Evolutionary conservation across 2,113 vertebrate species (phyloP), one percentile per base, ranked within the genome.

Genomic region (Chloroceryle aenea): DNA sequence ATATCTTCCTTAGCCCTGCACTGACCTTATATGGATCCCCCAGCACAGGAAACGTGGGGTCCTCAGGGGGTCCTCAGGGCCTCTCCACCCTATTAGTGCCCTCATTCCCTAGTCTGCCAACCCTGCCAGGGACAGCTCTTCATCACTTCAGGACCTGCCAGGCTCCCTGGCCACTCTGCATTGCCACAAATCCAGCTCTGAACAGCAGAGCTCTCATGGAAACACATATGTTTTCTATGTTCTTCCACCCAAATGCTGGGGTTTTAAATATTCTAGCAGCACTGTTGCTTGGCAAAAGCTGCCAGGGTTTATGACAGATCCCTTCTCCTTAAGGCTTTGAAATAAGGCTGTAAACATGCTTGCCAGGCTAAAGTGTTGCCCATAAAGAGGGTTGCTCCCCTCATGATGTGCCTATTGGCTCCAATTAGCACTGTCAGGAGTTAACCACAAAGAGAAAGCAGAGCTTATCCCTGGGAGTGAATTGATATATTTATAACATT

Each of bases 161-260:
- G 42, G 82, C 30, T 64, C 50, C 27, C 8, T 5, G 14, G 71
- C 75, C 19, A 27, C 52, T 45, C 63, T 36, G 22, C 58, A 25
- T 83, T 82, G 84, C 93, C 93, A 68, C 79, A 40, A 30, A 90
- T 52, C 56, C 77, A 61, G 66, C 63, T 8, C 58, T 30, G 61
- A 72, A 8, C 73, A 63, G 84, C 78, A 86, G 84, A 64, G 71
- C 63, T 95, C 29, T 0, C 94, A 95, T 98, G 96, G 96, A 95
- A 97, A 96, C 87, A 97, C 98, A 98, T 94, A 66, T 98, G 98
- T 97, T 98, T 98, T 97, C 97, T 94, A 98, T 98, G 97, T 85
- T 55, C 89, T 82, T 93, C 91, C 87, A 76, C 94, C 86, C 94
- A 94, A 97, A 95, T 5, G 9, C 82, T 3, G 55, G 53, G 82